phyloP scores from a whole-genome alignment of 2,888 invertebrate genomes.

The Chloromyia formosa region DNA sequence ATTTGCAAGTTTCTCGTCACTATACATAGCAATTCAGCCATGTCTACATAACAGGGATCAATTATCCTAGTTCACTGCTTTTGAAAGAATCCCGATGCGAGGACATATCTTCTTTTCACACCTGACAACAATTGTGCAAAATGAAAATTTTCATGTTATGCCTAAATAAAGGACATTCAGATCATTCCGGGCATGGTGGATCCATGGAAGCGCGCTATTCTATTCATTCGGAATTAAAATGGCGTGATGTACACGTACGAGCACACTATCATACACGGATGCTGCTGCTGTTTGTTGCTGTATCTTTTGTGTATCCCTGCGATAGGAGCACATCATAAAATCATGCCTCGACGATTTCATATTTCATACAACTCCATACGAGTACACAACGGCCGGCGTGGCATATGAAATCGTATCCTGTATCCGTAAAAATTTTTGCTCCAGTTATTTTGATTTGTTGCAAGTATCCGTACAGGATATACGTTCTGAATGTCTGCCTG shows the following conservation, averaged over 20 bases:
- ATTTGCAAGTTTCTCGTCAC: constrained; percentile 16
- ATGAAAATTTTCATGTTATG: constrained; percentile 41
- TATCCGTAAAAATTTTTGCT: constrained; percentile 24
- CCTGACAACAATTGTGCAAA: constrained; percentile 47
- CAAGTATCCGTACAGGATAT: neutral
- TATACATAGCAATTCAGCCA: constrained; percentile 61
- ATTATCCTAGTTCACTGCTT: constrained; percentile 62
- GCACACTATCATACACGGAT: neutral
- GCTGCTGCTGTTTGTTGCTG: neutral
- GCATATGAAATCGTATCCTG: neutral
- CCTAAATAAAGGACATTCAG: constrained; percentile 40
- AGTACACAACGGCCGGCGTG: neutral
- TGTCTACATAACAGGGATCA: constrained; percentile 64
- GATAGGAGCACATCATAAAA: neutral
- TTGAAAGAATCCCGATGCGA: constrained; percentile 40
- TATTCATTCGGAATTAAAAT: constrained; percentile 43
- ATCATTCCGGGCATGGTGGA: constrained; percentile 27
- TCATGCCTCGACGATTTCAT: constrained; percentile 25
- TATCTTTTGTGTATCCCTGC: neutral
- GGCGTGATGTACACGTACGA: constrained; percentile 34
- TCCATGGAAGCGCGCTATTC: constrained; percentile 33
- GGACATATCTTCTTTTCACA: constrained; percentile 46
- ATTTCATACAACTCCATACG: neutral
- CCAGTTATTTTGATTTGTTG: constrained; percentile 29
- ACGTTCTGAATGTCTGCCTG: too few relatives aligned